These are phyloP conservation scores for Cercocebus atys DNA, from an alignment of 2,113 vertebrate species.

Conservation along the genomic window DNA sequence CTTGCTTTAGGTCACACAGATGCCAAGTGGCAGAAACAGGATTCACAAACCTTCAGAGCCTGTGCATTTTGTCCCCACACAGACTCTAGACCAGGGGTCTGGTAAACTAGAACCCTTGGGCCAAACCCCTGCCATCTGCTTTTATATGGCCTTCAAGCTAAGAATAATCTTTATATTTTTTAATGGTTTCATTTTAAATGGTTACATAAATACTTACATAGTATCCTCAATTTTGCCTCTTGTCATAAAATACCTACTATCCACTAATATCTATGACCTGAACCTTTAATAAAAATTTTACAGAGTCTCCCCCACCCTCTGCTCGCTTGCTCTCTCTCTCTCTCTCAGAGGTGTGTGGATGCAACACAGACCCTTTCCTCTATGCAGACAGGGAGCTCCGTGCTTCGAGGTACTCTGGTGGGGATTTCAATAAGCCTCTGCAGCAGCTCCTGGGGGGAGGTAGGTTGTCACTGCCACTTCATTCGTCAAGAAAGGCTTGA, in stretches of 20 bases:
- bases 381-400: background rate
- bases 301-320: background rate
- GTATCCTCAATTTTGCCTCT: background rate
- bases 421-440: background rate
- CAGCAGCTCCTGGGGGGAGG: background rate
- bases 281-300: background rate
- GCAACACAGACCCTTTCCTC: background rate
- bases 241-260: background rate
- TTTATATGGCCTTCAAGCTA: background rate
- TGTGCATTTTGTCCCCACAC: accelerated
- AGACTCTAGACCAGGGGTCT: background rate
- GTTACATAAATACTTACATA: background rate
- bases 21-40: background rate
- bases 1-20: background rate
- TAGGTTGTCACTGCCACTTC: background rate
- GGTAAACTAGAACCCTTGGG: background rate
- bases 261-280: background rate
- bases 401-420: background rate
- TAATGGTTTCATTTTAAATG: background rate
- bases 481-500: background rate
- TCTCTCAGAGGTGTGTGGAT: background rate
- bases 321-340: too few species aligned
- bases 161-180: background rate
- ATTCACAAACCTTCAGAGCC: background rate
- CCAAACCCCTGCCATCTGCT: background rate